Base-by-base conservation (phyloP, 2,797 vertebrate genomes). In the Aythya fuligula region DNA sequence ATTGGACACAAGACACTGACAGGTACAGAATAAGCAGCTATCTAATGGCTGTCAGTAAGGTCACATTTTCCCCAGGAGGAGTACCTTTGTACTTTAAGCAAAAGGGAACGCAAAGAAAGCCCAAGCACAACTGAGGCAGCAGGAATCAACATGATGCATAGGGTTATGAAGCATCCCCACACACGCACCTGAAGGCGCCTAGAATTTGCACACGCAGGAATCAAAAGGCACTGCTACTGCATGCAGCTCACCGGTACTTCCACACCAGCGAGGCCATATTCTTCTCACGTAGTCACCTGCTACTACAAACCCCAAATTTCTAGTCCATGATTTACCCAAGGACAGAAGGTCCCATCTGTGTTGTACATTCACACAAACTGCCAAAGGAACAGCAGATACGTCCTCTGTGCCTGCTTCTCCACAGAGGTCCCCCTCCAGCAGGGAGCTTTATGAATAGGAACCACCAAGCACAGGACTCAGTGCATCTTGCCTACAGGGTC, bases 281-380 rank as follows among this genome's bases (percentile, higher is more conserved):
- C 32, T 89, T 58, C 60, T 64, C 28, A 17, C 2, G 18, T 4
- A 66, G 32, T 47, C 91, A 84, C 39, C 39, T 51, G 39, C 22
- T 62, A 28, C 64, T 9, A 69, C 15, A 77, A 45, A 49, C 51
- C 36, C 65, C 58, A 75, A 1, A 57, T 51, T 89, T 85, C 87
- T 54, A 73, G 36, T 32, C 74, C 36, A 12, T 4, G 4, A 39
- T 96, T 94, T 93, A 93, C 95, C 93, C 89, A 87, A 75, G 78
- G 88, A 93, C 84, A 84, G 86, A 83, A 81, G 90, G 72, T 79
- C 93, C 84, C 84, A 61, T 82, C 86, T 93, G 76, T 57, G 73
- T 15, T 41, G 66, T 18, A 85, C 89, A 85, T 51, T 89, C 84
- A 90, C 47, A 87, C 51, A 60, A 78, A 92, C 62, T 89, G 84